Conservation (phyloP, 1,140 invertebrate genomes). For the Cydia strobilella region DNA sequence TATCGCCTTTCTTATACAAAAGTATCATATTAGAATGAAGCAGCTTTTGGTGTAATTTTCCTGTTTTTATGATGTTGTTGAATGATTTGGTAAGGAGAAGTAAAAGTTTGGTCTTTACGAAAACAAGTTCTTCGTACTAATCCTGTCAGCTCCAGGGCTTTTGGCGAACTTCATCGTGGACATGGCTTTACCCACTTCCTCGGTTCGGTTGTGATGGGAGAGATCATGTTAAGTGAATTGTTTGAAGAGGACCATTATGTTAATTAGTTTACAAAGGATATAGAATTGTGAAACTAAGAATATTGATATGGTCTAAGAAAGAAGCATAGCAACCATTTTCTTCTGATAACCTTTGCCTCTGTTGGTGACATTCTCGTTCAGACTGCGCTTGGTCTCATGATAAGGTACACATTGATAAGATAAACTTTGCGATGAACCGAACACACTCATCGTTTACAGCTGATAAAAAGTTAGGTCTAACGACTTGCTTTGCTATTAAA, state of each 20-base stretch:
- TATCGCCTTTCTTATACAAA: too few species aligned
- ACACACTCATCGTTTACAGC: conserved; percentile 7
- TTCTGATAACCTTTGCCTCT: conserved; percentile 54
- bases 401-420: conserved; percentile 64
- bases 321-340: conserved; percentile 38
- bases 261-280: conserved; percentile 14
- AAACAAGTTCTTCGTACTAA: too few species aligned
- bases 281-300: neutral
- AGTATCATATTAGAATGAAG: too few species aligned
- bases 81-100: too few species aligned
- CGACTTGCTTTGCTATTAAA: conserved; percentile 10
- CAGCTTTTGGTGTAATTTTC: too few species aligned
- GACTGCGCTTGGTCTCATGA: conserved; percentile 45
- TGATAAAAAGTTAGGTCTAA: conserved; percentile 24
- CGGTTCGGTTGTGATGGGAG: too few species aligned
- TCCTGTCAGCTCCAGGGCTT: too few species aligned
- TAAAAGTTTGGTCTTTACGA: too few species aligned
- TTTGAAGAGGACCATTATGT: neutral
- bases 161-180: too few species aligned
- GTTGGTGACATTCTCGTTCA: conserved; percentile 45
- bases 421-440: conserved; percentile 63
- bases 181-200: too few species aligned
- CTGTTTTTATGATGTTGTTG: too few species aligned
- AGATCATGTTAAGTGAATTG: conserved; percentile 18
- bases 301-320: neutral